phyloP scores from a whole-genome alignment of 2,797 vertebrate species.

The Serranus cabrilla region DNA sequence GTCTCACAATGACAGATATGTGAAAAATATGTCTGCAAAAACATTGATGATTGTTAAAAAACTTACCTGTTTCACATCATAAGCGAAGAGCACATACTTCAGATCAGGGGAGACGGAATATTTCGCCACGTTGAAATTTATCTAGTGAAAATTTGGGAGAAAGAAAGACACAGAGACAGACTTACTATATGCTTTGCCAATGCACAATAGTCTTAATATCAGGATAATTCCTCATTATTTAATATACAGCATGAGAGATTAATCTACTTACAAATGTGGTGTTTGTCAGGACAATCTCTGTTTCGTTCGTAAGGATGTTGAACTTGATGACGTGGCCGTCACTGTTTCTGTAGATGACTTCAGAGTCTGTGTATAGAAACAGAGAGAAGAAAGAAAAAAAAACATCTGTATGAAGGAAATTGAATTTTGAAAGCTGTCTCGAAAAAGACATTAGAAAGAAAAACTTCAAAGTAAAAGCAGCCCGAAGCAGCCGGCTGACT shows the following conservation, averaged over 20 bases:
- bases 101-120: constrained; percentile 95
- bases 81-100: constrained; percentile 95
- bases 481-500: not conserved
- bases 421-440: constrained; percentile 19
- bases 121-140: constrained; percentile 95
- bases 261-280: constrained; percentile 93
- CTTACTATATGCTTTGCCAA: not conserved
- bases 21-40: no score
- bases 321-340: constrained; percentile 95
- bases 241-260: not conserved
- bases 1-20: no score
- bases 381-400: constrained; percentile 20
- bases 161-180: not conserved
- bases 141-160: constrained; percentile 75
- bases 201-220: no score
- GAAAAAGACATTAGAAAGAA: not conserved
- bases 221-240: not conserved
- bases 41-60: not conserved
- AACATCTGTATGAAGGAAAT: constrained; percentile 4
- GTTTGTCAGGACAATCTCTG: constrained; percentile 92
- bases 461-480: constrained; percentile 4
- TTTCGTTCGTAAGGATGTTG: constrained; percentile 93
- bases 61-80: constrained; percentile 95
- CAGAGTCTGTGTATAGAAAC: constrained; percentile 87
- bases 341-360: constrained; percentile 95